Conservation (phyloP, 1,140 invertebrate species). For the Drosophila sulfurigaster region DNA sequence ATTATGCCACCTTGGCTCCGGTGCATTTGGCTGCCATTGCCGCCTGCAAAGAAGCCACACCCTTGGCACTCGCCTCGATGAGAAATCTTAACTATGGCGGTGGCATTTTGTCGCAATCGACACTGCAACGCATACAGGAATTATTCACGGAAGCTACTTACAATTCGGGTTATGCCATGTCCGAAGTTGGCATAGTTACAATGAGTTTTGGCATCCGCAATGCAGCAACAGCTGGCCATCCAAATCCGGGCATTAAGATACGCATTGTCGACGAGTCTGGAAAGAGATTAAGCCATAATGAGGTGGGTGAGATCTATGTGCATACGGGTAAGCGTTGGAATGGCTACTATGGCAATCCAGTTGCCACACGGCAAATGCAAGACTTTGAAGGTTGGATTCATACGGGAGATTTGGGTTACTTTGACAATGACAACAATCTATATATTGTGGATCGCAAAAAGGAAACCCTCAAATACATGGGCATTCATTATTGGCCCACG, state of each 20-base stretch:
- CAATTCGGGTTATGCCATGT: slow-evolving; percentile 28
- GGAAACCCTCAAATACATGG: slow-evolving; percentile 33
- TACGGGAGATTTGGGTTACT: slow-evolving; percentile 34
- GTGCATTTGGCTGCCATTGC: slow-evolving; percentile 41
- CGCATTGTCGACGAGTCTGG: slow-evolving; percentile 73
- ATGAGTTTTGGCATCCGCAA: slow-evolving; percentile 27
- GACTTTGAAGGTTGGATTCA: slow-evolving; percentile 84
- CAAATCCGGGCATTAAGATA: slow-evolving; percentile 11
- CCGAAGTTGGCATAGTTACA: slow-evolving; percentile 27
- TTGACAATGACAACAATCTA: slow-evolving; percentile 20
- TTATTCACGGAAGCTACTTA: slow-evolving; percentile 21
- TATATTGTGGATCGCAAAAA: slow-evolving; percentile 35
- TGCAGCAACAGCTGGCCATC: slow-evolving; percentile 27
- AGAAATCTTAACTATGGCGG: slow-evolving; percentile 23
- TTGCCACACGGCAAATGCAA: slow-evolving; percentile 86
- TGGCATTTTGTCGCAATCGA: slow-evolving; percentile 2
- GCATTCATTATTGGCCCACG: slow-evolving; percentile 30
- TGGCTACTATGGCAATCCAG: slow-evolving; percentile 85
- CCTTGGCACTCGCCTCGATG: slow-evolving; percentile 15
- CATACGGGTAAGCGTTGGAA: slow-evolving; percentile 61
- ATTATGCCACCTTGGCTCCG: slow-evolving; percentile 19
- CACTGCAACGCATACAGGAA: slow-evolving; percentile 11
- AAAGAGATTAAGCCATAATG: slow-evolving; percentile 57
- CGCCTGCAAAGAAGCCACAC: slow-evolving; percentile 29
- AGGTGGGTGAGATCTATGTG: slow-evolving; percentile 81